Evolutionary conservation across 1,140 invertebrate species (phyloP).

Genomic region (Kradibia gibbosae): DNA sequence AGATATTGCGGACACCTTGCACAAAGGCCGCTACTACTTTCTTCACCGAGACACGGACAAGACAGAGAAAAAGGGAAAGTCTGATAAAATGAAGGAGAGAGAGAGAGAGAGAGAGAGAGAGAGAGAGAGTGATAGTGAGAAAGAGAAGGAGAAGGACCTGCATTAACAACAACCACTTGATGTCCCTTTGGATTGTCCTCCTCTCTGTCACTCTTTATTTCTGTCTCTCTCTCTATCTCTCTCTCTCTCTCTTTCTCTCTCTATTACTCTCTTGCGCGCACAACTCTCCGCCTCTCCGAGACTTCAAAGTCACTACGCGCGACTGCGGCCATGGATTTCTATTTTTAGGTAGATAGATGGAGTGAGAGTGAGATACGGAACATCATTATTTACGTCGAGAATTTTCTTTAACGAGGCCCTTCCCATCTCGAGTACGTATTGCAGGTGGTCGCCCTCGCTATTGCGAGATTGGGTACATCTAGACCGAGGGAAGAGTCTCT

Average conservation of each 20-base stretch:
- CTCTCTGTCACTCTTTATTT: no score
- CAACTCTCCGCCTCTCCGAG: neutral
- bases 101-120: neutral
- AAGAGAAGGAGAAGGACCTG: neutral
- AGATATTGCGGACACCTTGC: neutral
- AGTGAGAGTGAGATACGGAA: slow-evolving; percentile 11
- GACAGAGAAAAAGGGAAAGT: neutral
- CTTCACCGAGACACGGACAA: neutral
- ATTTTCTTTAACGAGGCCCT: slow-evolving; percentile 46
- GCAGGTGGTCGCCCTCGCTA: slow-evolving; percentile 19
- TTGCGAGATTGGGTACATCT: slow-evolving; percentile 8
- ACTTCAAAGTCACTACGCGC: slow-evolving; percentile 33
- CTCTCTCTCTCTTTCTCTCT: neutral
- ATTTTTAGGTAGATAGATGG: slow-evolving; percentile 27
- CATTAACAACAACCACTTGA: slow-evolving; percentile 11
- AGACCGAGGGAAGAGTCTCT: neutral
- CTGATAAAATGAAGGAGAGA: neutral
- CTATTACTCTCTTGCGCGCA: no score
- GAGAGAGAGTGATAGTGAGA: neutral
- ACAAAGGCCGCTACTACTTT: slow-evolving; percentile 19
- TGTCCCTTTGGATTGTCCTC: neutral
- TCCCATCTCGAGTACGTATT: slow-evolving; percentile 17
- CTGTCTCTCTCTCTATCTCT: neutral
- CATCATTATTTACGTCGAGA: slow-evolving; percentile 40
- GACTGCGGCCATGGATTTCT: slow-evolving; percentile 36